Percentiles rank a stretch among this genome's conserved stretches.
Conservation (phyloP, 2,113 vertebrate genomes). For the Cololabis saira region DNA sequence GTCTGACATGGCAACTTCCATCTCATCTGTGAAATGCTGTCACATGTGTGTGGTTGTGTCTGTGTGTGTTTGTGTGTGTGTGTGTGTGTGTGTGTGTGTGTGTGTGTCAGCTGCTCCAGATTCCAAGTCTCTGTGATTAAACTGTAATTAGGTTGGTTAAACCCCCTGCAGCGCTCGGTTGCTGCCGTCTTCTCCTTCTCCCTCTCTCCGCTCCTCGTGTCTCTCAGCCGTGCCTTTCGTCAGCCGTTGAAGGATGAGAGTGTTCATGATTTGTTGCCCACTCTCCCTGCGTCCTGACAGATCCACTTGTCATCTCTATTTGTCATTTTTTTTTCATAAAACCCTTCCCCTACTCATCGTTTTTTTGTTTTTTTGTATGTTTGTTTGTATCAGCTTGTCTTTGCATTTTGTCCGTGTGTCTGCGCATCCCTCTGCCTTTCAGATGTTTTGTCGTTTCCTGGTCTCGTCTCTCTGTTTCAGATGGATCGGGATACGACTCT, state of each 20-base stretch:
- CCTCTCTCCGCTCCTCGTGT: constrained; percentile 27
- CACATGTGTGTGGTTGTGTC: constrained; percentile 39
- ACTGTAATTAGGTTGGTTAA: constrained; percentile 83
- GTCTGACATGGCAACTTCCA: constrained; percentile 69
- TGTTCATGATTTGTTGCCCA: constrained; percentile 34
- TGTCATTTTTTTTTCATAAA: constrained; percentile 13
- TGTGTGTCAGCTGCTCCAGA: constrained; percentile 74
- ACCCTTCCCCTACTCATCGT: background rate
- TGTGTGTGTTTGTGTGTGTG: constrained; percentile 22
- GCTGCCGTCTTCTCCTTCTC: constrained; percentile 59
- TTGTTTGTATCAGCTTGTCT: too few species aligned
- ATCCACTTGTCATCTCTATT: constrained; percentile 35
- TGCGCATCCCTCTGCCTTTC: constrained; percentile 51
- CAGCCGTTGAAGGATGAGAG: constrained; percentile 27
- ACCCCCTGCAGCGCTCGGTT: constrained; percentile 76
- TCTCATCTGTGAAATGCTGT: constrained; percentile 61
- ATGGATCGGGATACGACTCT: constrained; percentile 83
- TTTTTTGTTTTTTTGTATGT: constrained; percentile 19
- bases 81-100: constrained; percentile 37
- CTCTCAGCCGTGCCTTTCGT: constrained; percentile 38
- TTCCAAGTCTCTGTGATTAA: constrained; percentile 80
- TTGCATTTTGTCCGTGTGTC: constrained; percentile 25
- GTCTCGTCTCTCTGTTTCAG: constrained; percentile 73
- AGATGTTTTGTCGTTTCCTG: constrained; percentile 68
- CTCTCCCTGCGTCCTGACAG: background rate